These are phyloP conservation scores for Drosophila santomea DNA, from an alignment of 1,140 invertebrate species.

Conservation along the genomic window DNA sequence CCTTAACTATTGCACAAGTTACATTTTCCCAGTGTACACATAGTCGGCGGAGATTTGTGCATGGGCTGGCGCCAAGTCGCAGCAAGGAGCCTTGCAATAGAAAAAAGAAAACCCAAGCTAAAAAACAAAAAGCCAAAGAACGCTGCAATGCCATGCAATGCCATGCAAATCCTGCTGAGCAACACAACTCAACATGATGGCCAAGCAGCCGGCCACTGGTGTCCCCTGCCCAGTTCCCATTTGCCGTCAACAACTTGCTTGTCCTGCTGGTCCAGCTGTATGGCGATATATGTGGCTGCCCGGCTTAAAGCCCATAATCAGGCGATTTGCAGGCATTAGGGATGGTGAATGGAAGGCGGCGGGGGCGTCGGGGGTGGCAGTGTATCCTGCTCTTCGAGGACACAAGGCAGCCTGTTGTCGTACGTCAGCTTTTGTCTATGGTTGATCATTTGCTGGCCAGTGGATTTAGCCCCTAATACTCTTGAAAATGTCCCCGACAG, in stretches of 20 bases:
- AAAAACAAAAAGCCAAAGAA: slow-evolving; percentile 36
- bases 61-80: slow-evolving; percentile 66
- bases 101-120: slow-evolving; percentile 21
- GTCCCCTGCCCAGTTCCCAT: slow-evolving; percentile 17
- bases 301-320: slow-evolving; percentile 70
- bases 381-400: slow-evolving; percentile 18
- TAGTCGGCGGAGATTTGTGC: slow-evolving; percentile 27
- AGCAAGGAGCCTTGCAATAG: slow-evolving; percentile 46
- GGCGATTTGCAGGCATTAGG: slow-evolving; percentile 77
- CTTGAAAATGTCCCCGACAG: slow-evolving; percentile 42
- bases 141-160: slow-evolving; percentile 75
- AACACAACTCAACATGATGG: slow-evolving; percentile 72
- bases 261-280: slow-evolving; percentile 36
- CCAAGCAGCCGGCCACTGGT: slow-evolving; percentile 60
- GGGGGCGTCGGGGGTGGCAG: slow-evolving; percentile 3
- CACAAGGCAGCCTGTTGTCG: slow-evolving; percentile 28
- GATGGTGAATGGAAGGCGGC: slow-evolving; percentile 9
- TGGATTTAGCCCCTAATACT: slow-evolving; percentile 47
- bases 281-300: slow-evolving; percentile 46
- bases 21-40: slow-evolving; percentile 14
- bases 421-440: slow-evolving; percentile 53
- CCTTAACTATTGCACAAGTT: no score
- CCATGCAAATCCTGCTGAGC: slow-evolving; percentile 72
- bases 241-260: slow-evolving; percentile 48
- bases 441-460: slow-evolving; percentile 54